Conservation (phyloP, 2,797 vertebrate species). For the Lepus townsendii region DNA sequence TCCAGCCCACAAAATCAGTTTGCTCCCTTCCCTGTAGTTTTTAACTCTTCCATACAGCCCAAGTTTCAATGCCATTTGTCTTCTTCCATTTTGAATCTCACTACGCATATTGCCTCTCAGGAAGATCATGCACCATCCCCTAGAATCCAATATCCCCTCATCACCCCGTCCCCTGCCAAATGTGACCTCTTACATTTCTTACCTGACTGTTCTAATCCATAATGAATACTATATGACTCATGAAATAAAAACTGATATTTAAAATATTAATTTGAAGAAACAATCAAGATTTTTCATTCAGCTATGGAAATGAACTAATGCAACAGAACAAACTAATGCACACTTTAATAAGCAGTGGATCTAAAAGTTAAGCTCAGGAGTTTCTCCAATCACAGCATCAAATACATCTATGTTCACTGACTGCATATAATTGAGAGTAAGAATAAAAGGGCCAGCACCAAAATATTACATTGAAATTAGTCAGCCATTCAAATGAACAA, state of each 20-base stretch:
- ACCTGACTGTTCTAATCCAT: background rate
- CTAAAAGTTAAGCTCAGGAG: constrained; percentile 57
- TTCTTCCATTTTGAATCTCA: background rate
- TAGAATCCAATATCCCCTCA: background rate
- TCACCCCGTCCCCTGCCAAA: background rate
- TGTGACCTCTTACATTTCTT: background rate
- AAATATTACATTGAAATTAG: constrained; percentile 68
- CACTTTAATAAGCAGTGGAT: constrained; percentile 61
- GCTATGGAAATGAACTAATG: constrained; percentile 51
- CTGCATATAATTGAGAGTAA: constrained; percentile 48
- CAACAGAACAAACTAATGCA: constrained; percentile 37
- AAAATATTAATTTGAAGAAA: constrained; percentile 56
- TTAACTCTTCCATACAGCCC: background rate
- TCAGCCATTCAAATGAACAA: constrained; percentile 19
- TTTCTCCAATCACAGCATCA: constrained; percentile 59
- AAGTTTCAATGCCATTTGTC: background rate
- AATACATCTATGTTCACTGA: constrained; percentile 46
- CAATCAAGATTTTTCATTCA: constrained; percentile 50
- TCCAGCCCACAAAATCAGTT: background rate
- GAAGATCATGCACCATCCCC: background rate
- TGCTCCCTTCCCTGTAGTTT: background rate
- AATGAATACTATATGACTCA: background rate
- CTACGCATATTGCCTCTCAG: background rate
- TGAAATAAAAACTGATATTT: background rate
- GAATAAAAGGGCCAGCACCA: constrained; percentile 63